Percentiles rank a stretch among this genome's conserved stretches.
Evolutionary conservation across 2,797 vertebrate genomes (phyloP).

Genomic region (Syngnathus acus): DNA sequence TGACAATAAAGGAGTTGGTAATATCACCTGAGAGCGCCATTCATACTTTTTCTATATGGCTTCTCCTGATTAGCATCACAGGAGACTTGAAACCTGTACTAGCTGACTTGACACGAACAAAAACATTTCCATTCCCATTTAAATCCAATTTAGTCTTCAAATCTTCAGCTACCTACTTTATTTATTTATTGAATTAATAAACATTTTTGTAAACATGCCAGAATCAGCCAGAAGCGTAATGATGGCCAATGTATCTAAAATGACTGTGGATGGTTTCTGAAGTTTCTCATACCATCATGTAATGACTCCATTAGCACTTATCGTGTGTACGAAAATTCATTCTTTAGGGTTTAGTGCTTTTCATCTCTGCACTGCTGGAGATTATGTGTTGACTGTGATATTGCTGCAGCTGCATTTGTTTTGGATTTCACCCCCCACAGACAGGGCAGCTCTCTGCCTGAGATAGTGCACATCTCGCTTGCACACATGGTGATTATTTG

Average conservation of each 20-base stretch:
- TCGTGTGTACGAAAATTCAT: background rate
- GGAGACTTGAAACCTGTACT: background rate
- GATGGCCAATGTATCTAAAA: too few relatives aligned
- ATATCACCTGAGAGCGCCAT: background rate
- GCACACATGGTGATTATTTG: slow-evolving; percentile 31
- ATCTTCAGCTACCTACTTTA: too few relatives aligned
- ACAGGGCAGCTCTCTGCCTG: slow-evolving; percentile 25
- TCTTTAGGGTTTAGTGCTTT: background rate
- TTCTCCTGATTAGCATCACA: background rate
- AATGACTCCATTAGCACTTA: background rate
- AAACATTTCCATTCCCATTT: too few relatives aligned
- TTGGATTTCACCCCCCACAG: slow-evolving; percentile 35
- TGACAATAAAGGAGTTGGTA: background rate
- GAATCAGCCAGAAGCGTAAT: too few relatives aligned
- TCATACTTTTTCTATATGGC: background rate
- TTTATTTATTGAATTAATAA: too few relatives aligned
- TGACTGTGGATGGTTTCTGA: background rate
- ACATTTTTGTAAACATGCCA: too few relatives aligned
- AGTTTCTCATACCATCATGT: background rate
- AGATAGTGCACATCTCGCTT: slow-evolving; percentile 12
- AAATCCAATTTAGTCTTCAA: too few relatives aligned
- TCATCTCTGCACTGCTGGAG: slow-evolving; percentile 12
- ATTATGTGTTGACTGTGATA: slow-evolving; percentile 10
- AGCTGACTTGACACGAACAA: too few relatives aligned
- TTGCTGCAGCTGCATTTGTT: slow-evolving; percentile 54